A percentile compares a stretch with the other conserved stretches of the same genome.
Conservation (phyloP, 2,888 invertebrate genomes). For the Nudaria mundana region DNA sequence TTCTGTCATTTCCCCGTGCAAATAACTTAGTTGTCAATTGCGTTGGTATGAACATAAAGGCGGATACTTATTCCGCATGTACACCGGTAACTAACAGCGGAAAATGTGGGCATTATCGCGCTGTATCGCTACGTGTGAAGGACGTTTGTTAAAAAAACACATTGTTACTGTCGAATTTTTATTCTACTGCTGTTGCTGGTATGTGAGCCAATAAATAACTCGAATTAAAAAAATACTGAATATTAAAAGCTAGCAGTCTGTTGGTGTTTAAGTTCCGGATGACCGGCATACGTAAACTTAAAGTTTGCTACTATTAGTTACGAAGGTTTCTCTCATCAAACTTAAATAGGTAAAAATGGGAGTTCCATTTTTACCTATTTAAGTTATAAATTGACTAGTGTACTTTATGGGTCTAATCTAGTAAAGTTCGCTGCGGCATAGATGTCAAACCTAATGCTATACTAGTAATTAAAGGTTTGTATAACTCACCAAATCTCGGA, state of each 20-base stretch:
- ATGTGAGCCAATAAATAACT: not conserved
- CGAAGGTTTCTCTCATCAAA: too few species aligned
- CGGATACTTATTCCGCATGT: conserved; percentile 28
- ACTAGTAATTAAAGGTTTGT: conserved; percentile 43
- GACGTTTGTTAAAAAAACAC: conserved; percentile 39
- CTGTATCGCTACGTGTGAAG: conserved; percentile 48
- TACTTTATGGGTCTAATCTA: not conserved
- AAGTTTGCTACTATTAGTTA: too few species aligned
- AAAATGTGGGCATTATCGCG: conserved; percentile 58
- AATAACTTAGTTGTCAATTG: conserved; percentile 52
- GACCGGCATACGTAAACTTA: too few species aligned
- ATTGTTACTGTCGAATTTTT: conserved; percentile 34
- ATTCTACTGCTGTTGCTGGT: conserved; percentile 12
- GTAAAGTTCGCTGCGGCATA: not conserved
- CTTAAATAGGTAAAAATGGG: too few species aligned
- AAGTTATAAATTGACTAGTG: not conserved
- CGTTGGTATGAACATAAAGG: conserved; percentile 43
- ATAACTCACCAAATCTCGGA: conserved; percentile 39
- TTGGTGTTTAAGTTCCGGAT: too few species aligned
- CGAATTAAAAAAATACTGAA: too few species aligned
- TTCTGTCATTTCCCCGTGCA: conserved; percentile 57
- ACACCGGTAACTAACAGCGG: conserved; percentile 40
- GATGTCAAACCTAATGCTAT: conserved; percentile 23
- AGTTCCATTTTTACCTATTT: too few species aligned
- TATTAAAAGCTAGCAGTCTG: too few species aligned